Evolutionary conservation across 2,113 vertebrate genomes (phyloP), one percentile per base, ranked within the genome.

Genomic region (Nestor notabilis): DNA sequence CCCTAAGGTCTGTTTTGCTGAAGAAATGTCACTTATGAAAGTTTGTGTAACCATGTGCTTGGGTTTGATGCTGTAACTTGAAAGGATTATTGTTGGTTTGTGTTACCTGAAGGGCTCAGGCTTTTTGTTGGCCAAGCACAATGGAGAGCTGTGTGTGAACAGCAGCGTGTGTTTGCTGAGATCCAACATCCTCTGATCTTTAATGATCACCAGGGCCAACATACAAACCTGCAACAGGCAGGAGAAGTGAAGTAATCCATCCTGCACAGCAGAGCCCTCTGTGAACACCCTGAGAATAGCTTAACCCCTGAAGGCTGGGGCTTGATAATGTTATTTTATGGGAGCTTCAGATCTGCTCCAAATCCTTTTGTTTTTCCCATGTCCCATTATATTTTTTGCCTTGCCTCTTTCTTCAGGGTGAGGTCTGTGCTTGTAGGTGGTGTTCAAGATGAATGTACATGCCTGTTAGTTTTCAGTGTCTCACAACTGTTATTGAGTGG

Each of bases 401-500:
- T 28, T 21, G 29, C 46, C 3, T 1, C 2, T 31, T 6, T 28
- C 35, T 66, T 25, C 35, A 6, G 61, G 41, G 56, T 2, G 23
- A 79, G 50, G 55, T 24, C 65, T 43, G 66, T 2, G 0, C 65
- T 46, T 10, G 29, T 5, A 60, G 55, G n/a, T n/a, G 1, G 3
- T 23, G 41, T 43, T 61, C 41, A 5, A 5, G 78, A 31, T 12
- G 21, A 70, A 55, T 25, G 72, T 49, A 13, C 9, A 0, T 60
- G n/a, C n/a, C 74, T 41, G 1, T 56, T 44, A 8, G 14, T 31
- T 65, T 65, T 14, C 50, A 35, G 55, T 5, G 29, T 70, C 55
- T 94, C 19, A 0, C 31, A 13, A 12, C 41, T 7, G 25, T 24
- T 55, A 27, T 0, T 3, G 80, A 65, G 80, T 1, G 8, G 5